Evolutionary conservation across 1,140 invertebrate species (phyloP).

Genomic region (Drosophila subobscura): DNA sequence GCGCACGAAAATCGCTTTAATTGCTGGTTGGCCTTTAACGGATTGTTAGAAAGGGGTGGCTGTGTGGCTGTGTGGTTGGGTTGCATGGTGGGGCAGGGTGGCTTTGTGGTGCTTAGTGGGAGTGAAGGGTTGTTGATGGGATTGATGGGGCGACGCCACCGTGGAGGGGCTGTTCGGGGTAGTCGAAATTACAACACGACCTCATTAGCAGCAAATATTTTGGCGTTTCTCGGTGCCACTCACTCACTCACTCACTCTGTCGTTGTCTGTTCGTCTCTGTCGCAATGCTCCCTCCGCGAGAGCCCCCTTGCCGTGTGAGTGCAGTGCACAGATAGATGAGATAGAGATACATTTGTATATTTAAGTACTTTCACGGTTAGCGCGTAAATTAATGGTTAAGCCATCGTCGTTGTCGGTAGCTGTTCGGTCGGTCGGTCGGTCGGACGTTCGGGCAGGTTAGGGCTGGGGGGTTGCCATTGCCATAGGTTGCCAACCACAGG

Average conservation of each 20-base stretch:
- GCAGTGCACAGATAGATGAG: conserved; percentile 37
- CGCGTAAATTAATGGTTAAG: conserved; percentile 79
- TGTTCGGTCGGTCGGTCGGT: conserved; percentile 36
- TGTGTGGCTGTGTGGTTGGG: too few relatives aligned
- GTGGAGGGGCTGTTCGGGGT: background rate
- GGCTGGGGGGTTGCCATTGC: background rate
- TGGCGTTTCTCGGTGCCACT: conserved; percentile 41
- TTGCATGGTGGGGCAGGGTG: too few relatives aligned
- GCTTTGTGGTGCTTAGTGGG: too few relatives aligned
- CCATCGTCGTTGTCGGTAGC: conserved; percentile 44
- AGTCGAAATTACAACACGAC: conserved; percentile 56
- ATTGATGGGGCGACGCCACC: background rate
- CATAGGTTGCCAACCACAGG: too few relatives aligned
- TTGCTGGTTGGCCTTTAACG: conserved; percentile 39
- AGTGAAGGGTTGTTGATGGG: background rate
- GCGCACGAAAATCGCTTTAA: conserved; percentile 26
- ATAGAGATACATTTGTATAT: conserved; percentile 71
- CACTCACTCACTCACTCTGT: conserved; percentile 29
- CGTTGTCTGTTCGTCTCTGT: background rate
- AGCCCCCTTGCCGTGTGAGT: conserved; percentile 12
- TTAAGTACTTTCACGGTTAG: conserved; percentile 77
- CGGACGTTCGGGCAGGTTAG: conserved; percentile 8
- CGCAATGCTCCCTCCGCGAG: background rate
- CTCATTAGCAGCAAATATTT: conserved; percentile 76
- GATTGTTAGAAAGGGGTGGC: conserved; percentile 16